These are phyloP conservation scores for Sula dactylatra DNA, from an alignment of 2,113 vertebrate genomes.

Conservation along the genomic window DNA sequence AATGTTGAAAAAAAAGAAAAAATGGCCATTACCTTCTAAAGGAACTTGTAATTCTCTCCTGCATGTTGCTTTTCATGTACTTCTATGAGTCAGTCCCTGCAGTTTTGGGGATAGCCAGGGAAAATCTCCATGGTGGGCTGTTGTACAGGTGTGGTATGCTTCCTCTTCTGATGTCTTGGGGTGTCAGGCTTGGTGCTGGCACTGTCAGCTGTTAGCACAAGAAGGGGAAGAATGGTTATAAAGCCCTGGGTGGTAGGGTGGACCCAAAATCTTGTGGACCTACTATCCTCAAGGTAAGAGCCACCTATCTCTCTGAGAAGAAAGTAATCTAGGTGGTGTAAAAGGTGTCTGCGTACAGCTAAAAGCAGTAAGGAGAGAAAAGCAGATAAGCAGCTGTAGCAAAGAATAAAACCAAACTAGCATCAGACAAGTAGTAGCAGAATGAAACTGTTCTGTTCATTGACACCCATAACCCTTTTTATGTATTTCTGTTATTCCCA, in stretches of 20 bases:
- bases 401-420: background rate
- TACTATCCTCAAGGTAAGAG: background rate
- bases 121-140: background rate
- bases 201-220: background rate
- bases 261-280: background rate
- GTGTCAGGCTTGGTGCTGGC: background rate
- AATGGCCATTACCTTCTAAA: background rate
- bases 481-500: background rate
- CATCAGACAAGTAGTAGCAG: background rate
- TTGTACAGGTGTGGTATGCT: background rate
- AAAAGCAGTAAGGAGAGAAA: background rate
- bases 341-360: background rate
- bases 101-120: background rate
- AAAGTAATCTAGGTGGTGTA: background rate
- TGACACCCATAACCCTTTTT: background rate
- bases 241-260: background rate
- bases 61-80: background rate
- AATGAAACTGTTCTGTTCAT: background rate
- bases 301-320: background rate
- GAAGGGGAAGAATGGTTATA: rapidly evolving
- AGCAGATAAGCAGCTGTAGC: background rate
- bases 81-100: background rate
- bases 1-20: background rate
- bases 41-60: background rate
- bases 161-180: background rate